These are phyloP conservation scores for Mechanitis messenoides DNA, from an alignment of 2,888 invertebrate species.

Conservation along the genomic window DNA sequence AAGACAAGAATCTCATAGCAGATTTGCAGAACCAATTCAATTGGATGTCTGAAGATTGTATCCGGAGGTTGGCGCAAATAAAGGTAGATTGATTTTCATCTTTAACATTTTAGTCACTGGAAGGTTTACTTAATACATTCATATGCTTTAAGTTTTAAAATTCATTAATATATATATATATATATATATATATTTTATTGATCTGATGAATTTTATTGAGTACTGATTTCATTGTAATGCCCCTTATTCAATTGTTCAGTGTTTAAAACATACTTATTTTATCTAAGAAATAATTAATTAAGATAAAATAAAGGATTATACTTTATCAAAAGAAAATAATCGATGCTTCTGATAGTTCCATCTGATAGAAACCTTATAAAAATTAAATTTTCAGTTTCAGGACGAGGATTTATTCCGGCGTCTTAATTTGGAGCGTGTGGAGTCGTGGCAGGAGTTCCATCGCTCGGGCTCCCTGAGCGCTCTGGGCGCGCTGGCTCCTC, in stretches of 20 bases:
- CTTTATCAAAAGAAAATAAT: too few species aligned
- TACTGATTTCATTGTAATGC: too few species aligned
- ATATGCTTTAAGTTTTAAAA: neutral
- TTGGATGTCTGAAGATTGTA: constrained; percentile 54
- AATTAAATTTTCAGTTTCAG: constrained; percentile 54
- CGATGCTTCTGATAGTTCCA: too few species aligned
- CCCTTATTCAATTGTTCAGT: too few species aligned
- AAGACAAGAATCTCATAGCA: constrained; percentile 44
- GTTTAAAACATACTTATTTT: too few species aligned
- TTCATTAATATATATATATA: constrained; percentile 1
- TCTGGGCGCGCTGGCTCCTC: constrained; percentile 80
- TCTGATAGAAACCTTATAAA: too few species aligned
- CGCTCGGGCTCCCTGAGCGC: constrained; percentile 79
- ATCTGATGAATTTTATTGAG: too few species aligned
- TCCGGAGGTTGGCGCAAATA: constrained; percentile 50
- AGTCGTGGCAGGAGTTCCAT: constrained; percentile 82
- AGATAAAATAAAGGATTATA: too few species aligned
- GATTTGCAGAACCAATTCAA: constrained; percentile 45
- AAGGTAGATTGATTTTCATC: constrained; percentile 40
- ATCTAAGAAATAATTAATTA: too few species aligned
- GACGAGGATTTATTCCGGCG: constrained; percentile 79
- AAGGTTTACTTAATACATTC: neutral
- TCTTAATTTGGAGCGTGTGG: constrained; percentile 78
- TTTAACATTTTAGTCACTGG: neutral
- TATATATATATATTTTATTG: neutral